These are phyloP conservation scores for Alouatta palliata DNA, from an alignment of 2,113 vertebrate species.

Conservation along the genomic window DNA sequence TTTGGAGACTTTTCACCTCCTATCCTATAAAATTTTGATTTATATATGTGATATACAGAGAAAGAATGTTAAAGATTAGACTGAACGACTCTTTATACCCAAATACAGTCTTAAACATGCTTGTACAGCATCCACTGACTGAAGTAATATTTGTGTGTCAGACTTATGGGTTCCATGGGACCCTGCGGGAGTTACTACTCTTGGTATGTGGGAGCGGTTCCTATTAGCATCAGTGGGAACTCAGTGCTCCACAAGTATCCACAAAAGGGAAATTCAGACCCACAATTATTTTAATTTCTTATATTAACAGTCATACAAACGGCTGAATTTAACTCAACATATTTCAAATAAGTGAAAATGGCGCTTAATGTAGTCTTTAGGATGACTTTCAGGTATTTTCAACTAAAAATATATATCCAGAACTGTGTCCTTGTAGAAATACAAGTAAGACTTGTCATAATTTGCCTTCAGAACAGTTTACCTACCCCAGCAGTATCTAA, in stretches of 20 bases:
- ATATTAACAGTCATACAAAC: constrained; percentile 43
- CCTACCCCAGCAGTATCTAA: constrained; percentile 49
- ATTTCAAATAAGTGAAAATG: constrained; percentile 70
- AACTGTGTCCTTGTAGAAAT: constrained; percentile 72
- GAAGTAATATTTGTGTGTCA: constrained; percentile 63
- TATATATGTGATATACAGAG: constrained; percentile 68
- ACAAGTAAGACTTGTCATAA: constrained; percentile 49
- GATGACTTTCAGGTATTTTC: constrained; percentile 77
- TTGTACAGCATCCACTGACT: constrained; percentile 37
- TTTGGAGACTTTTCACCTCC: constrained; percentile 57
- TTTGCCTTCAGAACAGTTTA: constrained; percentile 63
- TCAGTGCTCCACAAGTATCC: constrained; percentile 31
- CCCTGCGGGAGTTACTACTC: constrained; percentile 36
- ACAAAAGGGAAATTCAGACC: constrained; percentile 48
- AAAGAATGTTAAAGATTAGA: constrained; percentile 68
- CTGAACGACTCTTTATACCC: constrained; percentile 61
- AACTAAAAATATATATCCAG: constrained; percentile 69
- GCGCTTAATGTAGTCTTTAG: constrained; percentile 77
- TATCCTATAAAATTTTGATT: constrained; percentile 65
- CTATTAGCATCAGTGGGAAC: constrained; percentile 58
- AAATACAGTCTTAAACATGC: constrained; percentile 74
- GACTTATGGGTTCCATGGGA: constrained; percentile 61
- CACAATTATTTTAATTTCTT: constrained; percentile 39
- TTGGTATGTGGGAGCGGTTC: constrained; percentile 34
- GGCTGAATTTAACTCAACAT: constrained; percentile 79